Evolutionary conservation across 2,113 vertebrate genomes (phyloP), one percentile per base, ranked within the genome.

Genomic region (Burhinus oedicnemus): DNA sequence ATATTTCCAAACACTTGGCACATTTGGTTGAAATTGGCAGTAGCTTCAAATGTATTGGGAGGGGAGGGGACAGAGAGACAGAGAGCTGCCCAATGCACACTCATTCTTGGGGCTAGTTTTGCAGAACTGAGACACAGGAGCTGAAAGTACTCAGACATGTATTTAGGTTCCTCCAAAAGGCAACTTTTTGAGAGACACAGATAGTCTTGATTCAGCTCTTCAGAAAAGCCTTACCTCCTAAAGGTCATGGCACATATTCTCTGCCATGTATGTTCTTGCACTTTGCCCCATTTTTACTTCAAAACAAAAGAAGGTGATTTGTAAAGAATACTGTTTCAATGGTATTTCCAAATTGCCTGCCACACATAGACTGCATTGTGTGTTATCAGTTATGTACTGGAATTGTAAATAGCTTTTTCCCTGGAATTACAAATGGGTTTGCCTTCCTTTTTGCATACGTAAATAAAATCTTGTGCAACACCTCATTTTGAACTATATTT

Each of bases 371-470:
- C 15, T 69, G 17, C 36, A 58, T 65, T 94, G 78, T 87, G 36
- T n/a, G 54, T n/a, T 89, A 89, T 83, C 80, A 75, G 61, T 44
- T 57, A 38, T n/a, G 49, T 6, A 55, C 54, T 49, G 79, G 83
- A 95, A 95, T 89, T 83, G 23, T 45, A 94, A 93, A 90, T n/a
- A 84, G 49, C 58, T 84, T 16, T 87, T 94, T 95, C 62, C 65
- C 81, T 91, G 70, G 74, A 91, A 89, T 72, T 76, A 89, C 57
- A 92, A 94, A 83, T 42, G n/a, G 60, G 15, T 96, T 96, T 93
- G 79, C 51, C 54, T 96, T 95, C 77, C 42, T 45, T 66, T 78
- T 90, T 89, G 87, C 54, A 89, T 95, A 76, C 2, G 8, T 80
- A 87, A 93, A 94, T 64, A 84, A 87, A 57, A 65, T 51, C 51